Conservation (phyloP, 2,113 vertebrate species). For the Nesoenas mayeri region DNA sequence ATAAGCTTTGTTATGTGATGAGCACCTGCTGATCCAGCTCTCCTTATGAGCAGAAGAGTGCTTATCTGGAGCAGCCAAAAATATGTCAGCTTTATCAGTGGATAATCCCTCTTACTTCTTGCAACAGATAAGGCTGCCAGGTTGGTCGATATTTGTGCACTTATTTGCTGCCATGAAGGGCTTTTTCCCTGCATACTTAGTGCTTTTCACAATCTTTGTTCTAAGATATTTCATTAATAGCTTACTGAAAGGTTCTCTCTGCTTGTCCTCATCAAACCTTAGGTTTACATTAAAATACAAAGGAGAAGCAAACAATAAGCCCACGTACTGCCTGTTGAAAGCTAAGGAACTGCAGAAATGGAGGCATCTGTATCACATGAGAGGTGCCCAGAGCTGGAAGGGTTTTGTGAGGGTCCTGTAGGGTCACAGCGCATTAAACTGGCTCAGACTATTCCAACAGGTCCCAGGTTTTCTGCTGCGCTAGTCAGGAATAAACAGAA, state of each 20-base stretch:
- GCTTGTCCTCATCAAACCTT: neutral
- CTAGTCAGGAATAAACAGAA: neutral
- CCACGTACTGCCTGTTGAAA: neutral
- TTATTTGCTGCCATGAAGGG: neutral
- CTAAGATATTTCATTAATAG: neutral
- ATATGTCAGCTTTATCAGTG: neutral
- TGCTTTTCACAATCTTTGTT: neutral
- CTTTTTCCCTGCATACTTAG: accelerated
- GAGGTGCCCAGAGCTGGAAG: neutral
- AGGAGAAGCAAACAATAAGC: neutral
- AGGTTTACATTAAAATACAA: neutral
- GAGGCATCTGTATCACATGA: neutral
- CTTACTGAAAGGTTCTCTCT: neutral
- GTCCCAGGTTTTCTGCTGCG: neutral
- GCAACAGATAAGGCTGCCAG: neutral
- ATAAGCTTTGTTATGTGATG: neutral
- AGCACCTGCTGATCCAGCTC: neutral
- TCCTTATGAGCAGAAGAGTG: neutral
- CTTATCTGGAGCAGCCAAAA: neutral
- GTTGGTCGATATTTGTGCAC: neutral
- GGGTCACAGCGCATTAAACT: neutral
- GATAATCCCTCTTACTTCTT: neutral
- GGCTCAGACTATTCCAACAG: neutral
- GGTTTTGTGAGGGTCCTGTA: neutral
- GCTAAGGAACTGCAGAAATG: neutral